Base-by-base conservation (phyloP, 2,113 vertebrate genomes). In the Plecturocebus donacophilus region DNA sequence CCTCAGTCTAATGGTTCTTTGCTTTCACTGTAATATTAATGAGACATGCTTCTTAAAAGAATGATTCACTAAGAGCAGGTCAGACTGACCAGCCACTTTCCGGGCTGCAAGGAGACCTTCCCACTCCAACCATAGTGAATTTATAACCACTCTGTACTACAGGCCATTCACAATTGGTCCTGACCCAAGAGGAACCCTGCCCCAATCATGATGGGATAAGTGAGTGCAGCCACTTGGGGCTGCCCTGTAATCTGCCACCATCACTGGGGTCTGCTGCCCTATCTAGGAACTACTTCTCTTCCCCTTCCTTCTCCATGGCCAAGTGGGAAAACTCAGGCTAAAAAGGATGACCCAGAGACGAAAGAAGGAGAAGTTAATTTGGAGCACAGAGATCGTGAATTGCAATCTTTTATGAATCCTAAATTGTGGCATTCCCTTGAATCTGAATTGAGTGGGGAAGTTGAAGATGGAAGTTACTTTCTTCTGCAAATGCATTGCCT, bases 21-120 rank as follows among this genome's bases (percentile, higher is more conserved):
- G 87, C 96, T 98, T 97, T 97, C 95, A 95, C 87, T 70, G 16
- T 87, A 68, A 84, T 97, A 97, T 97, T 96, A 96, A 97, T 96
- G 97, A 86, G 52, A 56, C 95, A 96, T 97, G 95, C 82, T 81
- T 97, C 96, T 95, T 95, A 54, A 79, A 97, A 95, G 66, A 90
- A 94, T 86, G 86, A 95, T 94, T 94, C 87, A 96, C 40, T 82
- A 52, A 92, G 73, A 92, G 64, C 64, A 95, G 16, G 52, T 56
- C 45, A 82, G 80, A 85, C 76, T 96, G 84, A 90, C 87, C 84
- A 73, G 87, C 32, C 71, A 42, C 66, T 95, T 93, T 94, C 27
- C 9, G 40, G 70, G 66, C 54, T 79, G 52, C 83, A 27, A 40
- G 75, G 79, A 91, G 92, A 79, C 38, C 47, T 85, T 73, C 70